A percentile compares a stretch with the other conserved stretches of the same genome.
Conservation (phyloP, 2,797 vertebrate species). For the Phataginus tricuspis region DNA sequence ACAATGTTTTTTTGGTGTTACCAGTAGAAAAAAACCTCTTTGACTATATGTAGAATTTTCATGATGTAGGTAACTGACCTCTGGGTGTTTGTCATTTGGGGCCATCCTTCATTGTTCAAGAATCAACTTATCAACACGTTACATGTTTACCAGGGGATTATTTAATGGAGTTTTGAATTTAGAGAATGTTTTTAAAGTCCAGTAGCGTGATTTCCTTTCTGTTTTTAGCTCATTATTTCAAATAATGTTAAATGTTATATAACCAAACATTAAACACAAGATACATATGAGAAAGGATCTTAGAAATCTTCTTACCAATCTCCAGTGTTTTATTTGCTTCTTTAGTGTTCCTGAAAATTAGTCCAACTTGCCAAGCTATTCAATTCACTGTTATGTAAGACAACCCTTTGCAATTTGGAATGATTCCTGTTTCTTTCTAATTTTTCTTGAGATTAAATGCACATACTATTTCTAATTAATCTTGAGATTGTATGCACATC, state of each 20-base stretch:
- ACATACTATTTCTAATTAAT: background rate
- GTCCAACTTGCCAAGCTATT: background rate
- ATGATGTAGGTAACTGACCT: background rate
- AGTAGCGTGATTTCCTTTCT: background rate
- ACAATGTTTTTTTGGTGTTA: background rate
- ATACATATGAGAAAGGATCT: background rate
- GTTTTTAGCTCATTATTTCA: constrained; percentile 54
- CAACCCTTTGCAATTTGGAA: background rate
- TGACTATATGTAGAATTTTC: background rate
- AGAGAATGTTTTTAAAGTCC: background rate
- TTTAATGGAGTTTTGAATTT: constrained; percentile 34
- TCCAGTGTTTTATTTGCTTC: background rate
- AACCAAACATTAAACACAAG: background rate
- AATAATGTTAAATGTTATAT: constrained; percentile 38
- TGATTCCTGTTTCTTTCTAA: background rate
- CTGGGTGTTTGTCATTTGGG: background rate
- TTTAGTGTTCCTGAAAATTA: background rate
- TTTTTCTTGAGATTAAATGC: background rate
- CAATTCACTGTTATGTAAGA: background rate
- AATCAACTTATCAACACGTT: background rate
- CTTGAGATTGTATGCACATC: background rate
- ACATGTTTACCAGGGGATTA: background rate
- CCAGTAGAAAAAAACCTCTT: background rate
- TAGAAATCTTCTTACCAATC: background rate
- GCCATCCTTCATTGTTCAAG: constrained; percentile 28